Evolutionary conservation across 2,888 invertebrate genomes (phyloP).

Genomic region (Bellardia bayeri): DNA sequence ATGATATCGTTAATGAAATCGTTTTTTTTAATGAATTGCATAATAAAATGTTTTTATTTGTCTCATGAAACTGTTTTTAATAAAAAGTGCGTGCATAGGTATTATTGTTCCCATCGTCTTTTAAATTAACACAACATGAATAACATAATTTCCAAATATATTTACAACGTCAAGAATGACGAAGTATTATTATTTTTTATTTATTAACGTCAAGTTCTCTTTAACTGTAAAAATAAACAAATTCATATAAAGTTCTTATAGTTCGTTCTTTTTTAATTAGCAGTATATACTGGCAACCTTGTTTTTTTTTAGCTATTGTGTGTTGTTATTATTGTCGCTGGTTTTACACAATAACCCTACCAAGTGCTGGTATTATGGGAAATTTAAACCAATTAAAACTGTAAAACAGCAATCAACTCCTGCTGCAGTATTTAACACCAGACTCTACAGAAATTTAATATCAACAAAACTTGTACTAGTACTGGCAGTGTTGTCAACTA

Average conservation of each 20-base stretch:
- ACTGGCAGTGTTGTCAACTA: slow-evolving; percentile 5
- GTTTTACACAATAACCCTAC: slow-evolving; percentile 54
- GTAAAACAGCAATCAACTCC: slow-evolving; percentile 62
- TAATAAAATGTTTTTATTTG: no score
- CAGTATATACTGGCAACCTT: slow-evolving; percentile 62
- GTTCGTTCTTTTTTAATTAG: slow-evolving; percentile 43
- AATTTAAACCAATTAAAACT: slow-evolving; percentile 66
- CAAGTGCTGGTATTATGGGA: slow-evolving; percentile 56
- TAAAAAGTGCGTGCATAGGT: slow-evolving; percentile 7
- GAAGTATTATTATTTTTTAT: neutral
- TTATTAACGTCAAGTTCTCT: slow-evolving; percentile 11
- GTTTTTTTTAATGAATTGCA: no score
- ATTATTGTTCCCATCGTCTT: neutral
- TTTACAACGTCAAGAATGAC: neutral
- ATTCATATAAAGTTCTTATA: slow-evolving; percentile 25
- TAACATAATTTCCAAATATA: slow-evolving; percentile 11
- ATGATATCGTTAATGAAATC: no score
- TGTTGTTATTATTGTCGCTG: slow-evolving; percentile 18
- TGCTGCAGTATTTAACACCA: slow-evolving; percentile 57
- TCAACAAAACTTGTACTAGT: slow-evolving; percentile 65
- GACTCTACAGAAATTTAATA: slow-evolving; percentile 75
- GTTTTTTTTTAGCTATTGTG: slow-evolving; percentile 19
- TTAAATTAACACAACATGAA: neutral
- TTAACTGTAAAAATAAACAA: slow-evolving; percentile 42
- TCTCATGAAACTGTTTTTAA: neutral